A percentile compares a stretch with the other conserved stretches of the same genome.
Evolutionary conservation across 1,140 invertebrate genomes (phyloP).

Genomic region (Homarus americanus): DNA sequence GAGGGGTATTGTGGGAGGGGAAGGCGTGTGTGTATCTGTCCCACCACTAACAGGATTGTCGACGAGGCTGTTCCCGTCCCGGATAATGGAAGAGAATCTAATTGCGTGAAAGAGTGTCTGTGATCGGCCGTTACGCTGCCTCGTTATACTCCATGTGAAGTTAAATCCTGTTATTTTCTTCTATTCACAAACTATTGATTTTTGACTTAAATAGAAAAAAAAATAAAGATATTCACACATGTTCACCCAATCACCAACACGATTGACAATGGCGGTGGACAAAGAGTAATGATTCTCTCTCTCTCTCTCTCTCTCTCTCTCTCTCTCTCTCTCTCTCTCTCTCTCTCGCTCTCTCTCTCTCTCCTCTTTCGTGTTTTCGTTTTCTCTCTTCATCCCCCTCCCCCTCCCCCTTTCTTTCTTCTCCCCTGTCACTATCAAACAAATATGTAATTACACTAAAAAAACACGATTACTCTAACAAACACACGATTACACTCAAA

Average conservation of each 20-base stretch:
- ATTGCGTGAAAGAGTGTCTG: conserved; percentile 41
- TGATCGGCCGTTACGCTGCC: conserved; percentile 24
- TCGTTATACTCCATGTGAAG: conserved; percentile 21
- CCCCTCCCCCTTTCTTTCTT: neutral
- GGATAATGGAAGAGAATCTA: conserved; percentile 18
- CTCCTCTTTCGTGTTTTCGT: neutral
- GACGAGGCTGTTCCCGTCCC: neutral
- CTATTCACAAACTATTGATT: conserved; percentile 4
- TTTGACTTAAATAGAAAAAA: neutral
- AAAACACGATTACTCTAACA: no score
- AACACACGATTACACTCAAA: no score
- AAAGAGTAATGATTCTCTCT: neutral
- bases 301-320: neutral
- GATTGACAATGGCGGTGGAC: neutral
- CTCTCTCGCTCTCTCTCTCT: neutral
- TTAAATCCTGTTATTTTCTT: conserved; percentile 32
- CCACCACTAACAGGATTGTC: conserved; percentile 35
- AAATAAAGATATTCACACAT: conserved; percentile 26
- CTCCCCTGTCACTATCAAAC: no score
- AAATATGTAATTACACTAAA: no score
- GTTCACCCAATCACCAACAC: neutral
- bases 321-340: neutral
- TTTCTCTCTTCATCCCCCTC: neutral
- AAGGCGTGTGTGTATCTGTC: no score
- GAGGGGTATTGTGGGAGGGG: no score